Percentiles rank a stretch among this genome's conserved stretches.
These are phyloP conservation scores for Xestobium rufovillosum DNA, from an alignment of 2,888 invertebrate genomes.

Conservation along the genomic window DNA sequence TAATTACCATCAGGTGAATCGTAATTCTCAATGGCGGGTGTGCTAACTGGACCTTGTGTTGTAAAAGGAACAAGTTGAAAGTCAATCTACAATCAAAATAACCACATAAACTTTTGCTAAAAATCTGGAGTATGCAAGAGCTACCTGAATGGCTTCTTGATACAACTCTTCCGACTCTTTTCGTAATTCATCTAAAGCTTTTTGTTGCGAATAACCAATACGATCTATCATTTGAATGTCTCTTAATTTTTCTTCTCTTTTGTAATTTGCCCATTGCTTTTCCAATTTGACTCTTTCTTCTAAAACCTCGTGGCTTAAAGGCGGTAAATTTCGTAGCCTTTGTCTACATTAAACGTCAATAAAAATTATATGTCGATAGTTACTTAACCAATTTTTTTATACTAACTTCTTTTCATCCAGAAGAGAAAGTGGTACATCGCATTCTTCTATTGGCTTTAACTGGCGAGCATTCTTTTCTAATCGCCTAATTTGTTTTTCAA, in stretches of 20 bases:
- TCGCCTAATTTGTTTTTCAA: constrained; percentile 80
- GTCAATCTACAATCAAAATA: constrained; percentile 57
- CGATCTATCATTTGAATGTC: constrained; percentile 64
- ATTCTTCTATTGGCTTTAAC: constrained; percentile 84
- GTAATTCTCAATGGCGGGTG: constrained; percentile 77
- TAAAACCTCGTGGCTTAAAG: constrained; percentile 49
- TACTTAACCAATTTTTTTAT: too few relatives aligned
- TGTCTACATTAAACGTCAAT: constrained; percentile 46
- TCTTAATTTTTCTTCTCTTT: constrained; percentile 52
- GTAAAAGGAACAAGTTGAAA: constrained; percentile 59
- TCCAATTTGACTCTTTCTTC: constrained; percentile 58
- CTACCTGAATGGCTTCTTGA: constrained; percentile 75
- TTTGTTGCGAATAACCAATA: constrained; percentile 61
- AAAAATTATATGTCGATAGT: too few relatives aligned
- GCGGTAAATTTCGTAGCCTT: constrained; percentile 45
- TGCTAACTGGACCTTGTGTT: constrained; percentile 67
- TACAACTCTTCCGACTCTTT: constrained; percentile 81
- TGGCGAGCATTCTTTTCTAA: constrained; percentile 75
- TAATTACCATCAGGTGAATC: constrained; percentile 87
- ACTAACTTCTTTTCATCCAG: constrained; percentile 59
- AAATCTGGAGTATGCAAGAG: too few relatives aligned
- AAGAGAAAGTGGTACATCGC: constrained; percentile 64
- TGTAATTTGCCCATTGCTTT: constrained; percentile 72
- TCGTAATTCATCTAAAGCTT: constrained; percentile 72
- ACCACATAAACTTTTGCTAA: too few relatives aligned